A percentile compares a stretch with the other conserved stretches of the same genome.
These are phyloP conservation scores for Sylvicapra grimmia DNA, from an alignment of 2,113 vertebrate species.

Conservation along the genomic window DNA sequence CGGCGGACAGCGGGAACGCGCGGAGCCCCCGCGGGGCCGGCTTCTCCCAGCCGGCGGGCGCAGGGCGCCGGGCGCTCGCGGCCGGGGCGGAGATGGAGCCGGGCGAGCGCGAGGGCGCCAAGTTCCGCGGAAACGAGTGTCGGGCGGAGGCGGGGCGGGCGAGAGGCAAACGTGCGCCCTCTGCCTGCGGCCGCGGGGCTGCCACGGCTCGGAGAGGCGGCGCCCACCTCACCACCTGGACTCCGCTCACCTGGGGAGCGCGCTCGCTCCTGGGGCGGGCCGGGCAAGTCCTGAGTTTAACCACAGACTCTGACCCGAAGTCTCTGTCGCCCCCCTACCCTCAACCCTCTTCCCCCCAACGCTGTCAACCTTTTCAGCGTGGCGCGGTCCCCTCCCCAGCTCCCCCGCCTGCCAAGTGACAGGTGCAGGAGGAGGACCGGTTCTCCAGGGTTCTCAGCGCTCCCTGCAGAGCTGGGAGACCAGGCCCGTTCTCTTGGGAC, in stretches of 20 bases:
- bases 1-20: accelerated
- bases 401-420: background rate
- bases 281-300: accelerated
- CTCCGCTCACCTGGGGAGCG: background rate
- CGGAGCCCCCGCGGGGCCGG: accelerated
- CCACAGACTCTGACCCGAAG: accelerated
- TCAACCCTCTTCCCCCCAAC: accelerated
- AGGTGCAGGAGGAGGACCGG: accelerated
- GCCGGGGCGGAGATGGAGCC: accelerated
- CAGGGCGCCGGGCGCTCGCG: background rate
- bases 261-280: accelerated
- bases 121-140: accelerated
- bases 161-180: conserved; percentile 53
- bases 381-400: accelerated
- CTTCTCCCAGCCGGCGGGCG: accelerated
- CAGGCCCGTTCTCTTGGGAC: accelerated
- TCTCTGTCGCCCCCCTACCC: accelerated
- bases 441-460: background rate
- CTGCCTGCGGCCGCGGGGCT: conserved; percentile 40
- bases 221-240: accelerated
- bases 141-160: accelerated
- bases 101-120: background rate
- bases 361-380: background rate
- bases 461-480: background rate
- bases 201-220: background rate